Evolutionary conservation across 2,888 invertebrate genomes (phyloP), one percentile per base, ranked within the genome.

Genomic region (Sipha maydis): DNA sequence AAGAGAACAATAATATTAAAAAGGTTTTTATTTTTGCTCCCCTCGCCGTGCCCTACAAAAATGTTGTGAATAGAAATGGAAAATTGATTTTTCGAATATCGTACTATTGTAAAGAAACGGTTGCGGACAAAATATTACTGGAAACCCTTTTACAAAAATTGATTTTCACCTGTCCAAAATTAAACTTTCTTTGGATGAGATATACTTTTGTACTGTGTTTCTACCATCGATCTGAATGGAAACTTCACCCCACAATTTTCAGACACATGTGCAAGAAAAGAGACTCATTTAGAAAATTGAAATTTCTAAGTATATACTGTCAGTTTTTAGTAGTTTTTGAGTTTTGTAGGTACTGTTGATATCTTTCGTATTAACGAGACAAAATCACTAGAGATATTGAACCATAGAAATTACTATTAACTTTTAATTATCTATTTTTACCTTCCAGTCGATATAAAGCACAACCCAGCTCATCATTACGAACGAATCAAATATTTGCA

Each of bases 131-230:
- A 83, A 83, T 71, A 82, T 82, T 21, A 48, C 28, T 83, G 21
- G 3, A 17, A n/a, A 31, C 31, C 21, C 86, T 75, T n/a, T 88
- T 75, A 82, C 41, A 73, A 80, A 86, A 80, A 86, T 86, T 86
- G 75, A 88, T 88, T 88, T 88, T 86, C 25, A 82, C 86, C 86
- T 75, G 80, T 80, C 73, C 19, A 34, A 56, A 71, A 54, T 38
- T 14, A 75, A 75, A 75, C n/a, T 73, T 21, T 31, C 11, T 4
- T 8, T 1, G 21, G 48, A 25, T 19, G 25, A 19, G 25, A 34
- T 28, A n/a, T 25, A 48, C 48, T 14, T 61, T 71, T 71, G 69
- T 75, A 34, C 28, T 5, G 71, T 71, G 54, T 78, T 79, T 67
- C 79, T 79, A 48, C 14, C 14, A 11, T 48, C 48, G 48, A 48